Conservation (phyloP, 2,888 invertebrate species). For the Ennomos erosarius region DNA sequence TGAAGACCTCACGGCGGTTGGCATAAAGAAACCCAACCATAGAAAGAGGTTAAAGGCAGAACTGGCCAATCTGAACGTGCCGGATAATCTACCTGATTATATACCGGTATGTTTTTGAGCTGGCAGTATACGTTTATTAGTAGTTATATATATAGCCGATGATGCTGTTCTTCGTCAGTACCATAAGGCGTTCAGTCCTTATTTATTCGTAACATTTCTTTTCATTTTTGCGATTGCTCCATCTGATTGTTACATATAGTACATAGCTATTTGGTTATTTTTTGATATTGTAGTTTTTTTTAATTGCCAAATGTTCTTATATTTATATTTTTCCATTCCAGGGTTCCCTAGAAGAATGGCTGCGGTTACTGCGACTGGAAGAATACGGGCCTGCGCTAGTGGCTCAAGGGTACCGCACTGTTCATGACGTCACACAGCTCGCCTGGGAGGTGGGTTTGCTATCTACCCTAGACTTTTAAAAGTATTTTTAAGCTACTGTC, state of each 20-base stretch:
- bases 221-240: no score
- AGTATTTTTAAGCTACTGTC: no score
- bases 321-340: slow-evolving; percentile 59
- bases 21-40: slow-evolving; percentile 98
- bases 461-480: no score
- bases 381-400: slow-evolving; percentile 96
- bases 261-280: no score
- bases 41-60: slow-evolving; percentile 98
- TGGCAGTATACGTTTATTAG: no score
- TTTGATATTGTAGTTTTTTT: no score
- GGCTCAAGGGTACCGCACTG: slow-evolving; percentile 96
- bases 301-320: not conserved
- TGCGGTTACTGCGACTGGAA: slow-evolving; percentile 94
- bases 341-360: slow-evolving; percentile 98
- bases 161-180: no score
- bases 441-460: slow-evolving; percentile 94
- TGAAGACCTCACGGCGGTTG: slow-evolving; percentile 95
- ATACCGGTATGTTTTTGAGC: slow-evolving; percentile 89
- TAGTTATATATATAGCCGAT: no score
- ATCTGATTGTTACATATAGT: no score
- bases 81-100: slow-evolving; percentile 97
- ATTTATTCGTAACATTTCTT: no score
- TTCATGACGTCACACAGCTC: slow-evolving; percentile 97
- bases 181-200: no score
- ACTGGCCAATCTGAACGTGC: slow-evolving; percentile 96